phyloP scores from a whole-genome alignment of 2,113 vertebrate genomes.

The Charadrius vociferus region DNA sequence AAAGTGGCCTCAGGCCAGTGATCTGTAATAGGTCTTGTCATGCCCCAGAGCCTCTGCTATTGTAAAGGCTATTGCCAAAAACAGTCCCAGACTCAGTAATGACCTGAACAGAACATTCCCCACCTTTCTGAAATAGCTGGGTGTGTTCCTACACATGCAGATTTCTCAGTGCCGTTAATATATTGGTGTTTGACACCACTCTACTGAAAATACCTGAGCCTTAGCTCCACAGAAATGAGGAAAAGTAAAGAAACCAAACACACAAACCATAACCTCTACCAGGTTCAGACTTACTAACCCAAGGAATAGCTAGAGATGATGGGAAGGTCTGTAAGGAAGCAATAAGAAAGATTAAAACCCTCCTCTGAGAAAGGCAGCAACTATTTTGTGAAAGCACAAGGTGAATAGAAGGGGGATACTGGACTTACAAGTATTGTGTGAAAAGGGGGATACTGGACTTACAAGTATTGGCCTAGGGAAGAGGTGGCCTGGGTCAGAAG shows the following conservation, averaged over 20 bases:
- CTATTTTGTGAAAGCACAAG: background rate
- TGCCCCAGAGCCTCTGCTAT: background rate
- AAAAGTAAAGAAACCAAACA: background rate
- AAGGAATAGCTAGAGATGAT: background rate
- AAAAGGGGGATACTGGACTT: background rate
- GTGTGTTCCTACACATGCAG: background rate
- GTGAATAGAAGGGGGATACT: background rate
- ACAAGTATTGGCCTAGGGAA: background rate
- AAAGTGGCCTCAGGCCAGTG: background rate
- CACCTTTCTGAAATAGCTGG: background rate
- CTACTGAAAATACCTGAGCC: background rate
- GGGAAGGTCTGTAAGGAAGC: slow-evolving; percentile 2
- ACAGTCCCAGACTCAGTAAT: background rate
- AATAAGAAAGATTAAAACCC: background rate
- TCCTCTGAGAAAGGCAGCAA: background rate
- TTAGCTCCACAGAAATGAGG: background rate
- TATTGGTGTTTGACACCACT: background rate
- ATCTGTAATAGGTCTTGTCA: background rate
- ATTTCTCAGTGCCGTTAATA: background rate
- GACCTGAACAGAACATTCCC: background rate
- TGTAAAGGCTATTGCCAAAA: background rate
- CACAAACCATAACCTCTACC: background rate
- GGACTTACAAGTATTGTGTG: background rate
- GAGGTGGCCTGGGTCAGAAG: background rate
- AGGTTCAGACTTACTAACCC: slow-evolving; percentile 34